Evolutionary conservation across 2,888 invertebrate genomes (phyloP).

Genomic region (Cataglyphis cursor): DNA sequence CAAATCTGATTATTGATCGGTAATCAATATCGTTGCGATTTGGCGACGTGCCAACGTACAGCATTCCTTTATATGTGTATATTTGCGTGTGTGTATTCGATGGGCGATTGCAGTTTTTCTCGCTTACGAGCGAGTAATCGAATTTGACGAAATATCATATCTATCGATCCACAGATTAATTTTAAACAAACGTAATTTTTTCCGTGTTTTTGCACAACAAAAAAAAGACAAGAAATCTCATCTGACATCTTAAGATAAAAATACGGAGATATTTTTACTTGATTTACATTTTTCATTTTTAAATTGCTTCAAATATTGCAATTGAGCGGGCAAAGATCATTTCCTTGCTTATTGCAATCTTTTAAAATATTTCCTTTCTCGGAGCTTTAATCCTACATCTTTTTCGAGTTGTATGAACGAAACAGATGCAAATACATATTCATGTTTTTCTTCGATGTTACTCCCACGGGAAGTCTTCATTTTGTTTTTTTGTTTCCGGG

Average conservation of each 20-base stretch:
- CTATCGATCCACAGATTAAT: constrained; percentile 44
- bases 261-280: not conserved
- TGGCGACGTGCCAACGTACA: constrained; percentile 71
- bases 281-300: not conserved
- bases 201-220: not conserved
- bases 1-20: constrained; percentile 83
- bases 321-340: constrained; percentile 17
- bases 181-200: constrained; percentile 17
- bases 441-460: constrained; percentile 62
- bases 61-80: constrained; percentile 27
- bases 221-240: not conserved
- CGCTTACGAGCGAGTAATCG: constrained; percentile 51
- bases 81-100: not conserved
- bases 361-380: constrained; percentile 60
- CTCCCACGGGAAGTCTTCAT: constrained; percentile 34
- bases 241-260: not conserved
- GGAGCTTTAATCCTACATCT: constrained; percentile 45
- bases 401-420: constrained; percentile 44
- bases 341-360: constrained; percentile 44
- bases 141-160: constrained; percentile 40
- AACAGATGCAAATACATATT: constrained; percentile 78
- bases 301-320: constrained; percentile 26
- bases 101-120: constrained; percentile 26
- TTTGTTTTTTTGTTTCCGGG: constrained; percentile 33
- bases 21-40: constrained; percentile 83